phyloP scores from a whole-genome alignment of 2,113 vertebrate species.

The Acanthochromis polyacanthus region DNA sequence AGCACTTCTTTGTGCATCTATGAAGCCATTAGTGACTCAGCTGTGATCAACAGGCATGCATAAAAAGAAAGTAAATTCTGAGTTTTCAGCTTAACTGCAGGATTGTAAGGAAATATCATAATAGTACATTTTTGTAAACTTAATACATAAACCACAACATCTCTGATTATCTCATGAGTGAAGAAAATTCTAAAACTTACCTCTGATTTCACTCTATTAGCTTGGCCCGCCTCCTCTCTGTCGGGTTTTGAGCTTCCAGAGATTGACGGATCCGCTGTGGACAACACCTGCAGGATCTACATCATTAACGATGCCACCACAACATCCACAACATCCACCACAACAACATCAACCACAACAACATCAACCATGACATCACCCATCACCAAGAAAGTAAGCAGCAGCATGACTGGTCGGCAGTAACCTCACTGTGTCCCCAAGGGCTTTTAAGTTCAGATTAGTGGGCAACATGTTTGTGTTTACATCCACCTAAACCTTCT shows the following conservation, averaged over 20 bases:
- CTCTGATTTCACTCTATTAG: slow-evolving; percentile 18
- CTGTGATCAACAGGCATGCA: too few species aligned
- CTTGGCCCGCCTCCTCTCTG: neutral
- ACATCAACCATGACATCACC: neutral
- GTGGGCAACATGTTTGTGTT: neutral
- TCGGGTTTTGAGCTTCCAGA: slow-evolving; percentile 39
- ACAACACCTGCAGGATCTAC: slow-evolving; percentile 38
- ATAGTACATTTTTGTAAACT: too few species aligned
- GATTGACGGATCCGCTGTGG: slow-evolving; percentile 67
- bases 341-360: neutral
- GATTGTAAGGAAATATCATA: too few species aligned
- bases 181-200: neutral
- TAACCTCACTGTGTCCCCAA: neutral
- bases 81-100: too few species aligned
- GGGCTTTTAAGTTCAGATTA: neutral
- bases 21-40: too few species aligned
- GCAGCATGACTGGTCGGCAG: neutral
- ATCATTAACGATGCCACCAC: accelerated
- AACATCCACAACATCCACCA: too few species aligned
- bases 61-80: too few species aligned
- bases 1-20: too few species aligned
- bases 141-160: too few species aligned
- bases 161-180: neutral
- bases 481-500: too few species aligned
- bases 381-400: slow-evolving; percentile 29